phyloP scores from a whole-genome alignment of 2,888 invertebrate species.

The Petrolisthes manimaculis region DNA sequence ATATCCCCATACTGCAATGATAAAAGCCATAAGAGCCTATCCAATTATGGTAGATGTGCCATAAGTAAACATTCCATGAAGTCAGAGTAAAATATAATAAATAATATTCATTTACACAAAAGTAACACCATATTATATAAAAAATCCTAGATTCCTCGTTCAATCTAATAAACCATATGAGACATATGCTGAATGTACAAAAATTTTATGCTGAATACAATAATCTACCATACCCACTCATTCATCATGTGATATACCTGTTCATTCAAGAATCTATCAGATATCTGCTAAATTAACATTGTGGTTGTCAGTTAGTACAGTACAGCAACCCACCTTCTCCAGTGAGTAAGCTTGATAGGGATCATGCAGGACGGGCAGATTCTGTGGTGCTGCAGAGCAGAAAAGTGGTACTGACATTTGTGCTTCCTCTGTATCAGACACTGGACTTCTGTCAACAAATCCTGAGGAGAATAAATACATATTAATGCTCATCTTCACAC shows the following conservation, averaged over 20 bases:
- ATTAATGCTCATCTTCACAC: no score
- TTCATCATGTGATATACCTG: neutral
- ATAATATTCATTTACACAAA: no score
- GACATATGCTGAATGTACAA: no score
- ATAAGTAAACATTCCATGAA: no score
- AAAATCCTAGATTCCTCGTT: no score
- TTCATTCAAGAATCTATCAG: neutral
- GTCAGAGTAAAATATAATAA: no score
- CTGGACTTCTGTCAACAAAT: slow-evolving; percentile 75
- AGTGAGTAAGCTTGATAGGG: slow-evolving; percentile 75
- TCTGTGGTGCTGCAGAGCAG: slow-evolving; percentile 70
- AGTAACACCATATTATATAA: no score
- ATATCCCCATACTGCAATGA: slow-evolving; percentile 74
- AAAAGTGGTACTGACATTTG: slow-evolving; percentile 70
- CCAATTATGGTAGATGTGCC: no score
- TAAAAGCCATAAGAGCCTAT: neutral
- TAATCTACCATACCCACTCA: neutral
- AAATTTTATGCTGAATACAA: no score
- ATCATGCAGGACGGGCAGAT: slow-evolving; percentile 74
- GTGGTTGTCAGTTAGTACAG: neutral
- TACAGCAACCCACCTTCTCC: slow-evolving; percentile 74
- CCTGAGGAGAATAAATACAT: slow-evolving; percentile 67
- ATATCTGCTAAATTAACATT: neutral
- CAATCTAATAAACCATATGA: no score
- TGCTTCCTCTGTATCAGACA: slow-evolving; percentile 68